Percentiles rank a stretch among this genome's conserved stretches.
Evolutionary conservation across 1,140 invertebrate species (phyloP).

Genomic region (Myzus persicae): DNA sequence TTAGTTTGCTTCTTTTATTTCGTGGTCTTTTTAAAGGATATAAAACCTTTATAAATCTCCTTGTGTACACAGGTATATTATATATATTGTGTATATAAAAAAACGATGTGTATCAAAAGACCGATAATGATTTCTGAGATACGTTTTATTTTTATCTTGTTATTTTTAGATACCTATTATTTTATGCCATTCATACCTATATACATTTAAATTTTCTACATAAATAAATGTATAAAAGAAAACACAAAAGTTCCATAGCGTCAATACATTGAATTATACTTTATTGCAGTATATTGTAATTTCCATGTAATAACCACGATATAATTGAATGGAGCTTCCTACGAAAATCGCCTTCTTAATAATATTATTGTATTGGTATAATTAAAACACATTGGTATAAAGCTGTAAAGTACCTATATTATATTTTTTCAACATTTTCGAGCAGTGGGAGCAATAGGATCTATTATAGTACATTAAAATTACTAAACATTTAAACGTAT

Average conservation of each 20-base stretch:
- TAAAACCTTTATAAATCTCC: neutral
- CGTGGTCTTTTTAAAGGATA: neutral
- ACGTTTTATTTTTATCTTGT: neutral
- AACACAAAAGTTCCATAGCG: neutral
- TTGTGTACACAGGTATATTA: neutral
- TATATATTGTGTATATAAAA: neutral
- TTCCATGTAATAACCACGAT: neutral
- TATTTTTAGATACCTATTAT: neutral
- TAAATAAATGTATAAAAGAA: neutral
- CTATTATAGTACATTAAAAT: neutral
- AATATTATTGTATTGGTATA: too few relatives aligned
- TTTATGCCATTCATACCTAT: neutral
- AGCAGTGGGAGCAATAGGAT: too few relatives aligned
- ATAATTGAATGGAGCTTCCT: too few relatives aligned
- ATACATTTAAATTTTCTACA: too few relatives aligned
- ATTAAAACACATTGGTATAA: too few relatives aligned
- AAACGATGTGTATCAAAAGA: neutral
- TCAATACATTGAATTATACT: neutral
- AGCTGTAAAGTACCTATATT: too few relatives aligned
- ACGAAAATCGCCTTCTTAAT: too few relatives aligned
- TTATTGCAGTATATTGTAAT: neutral
- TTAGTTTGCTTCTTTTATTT: neutral
- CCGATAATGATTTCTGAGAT: neutral
- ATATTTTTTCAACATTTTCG: neutral
- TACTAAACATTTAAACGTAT: neutral